A percentile compares a stretch with the other conserved stretches of the same genome.
These are phyloP conservation scores for Epicampocera succincta DNA, from an alignment of 2,888 invertebrate genomes.

Conservation along the genomic window DNA sequence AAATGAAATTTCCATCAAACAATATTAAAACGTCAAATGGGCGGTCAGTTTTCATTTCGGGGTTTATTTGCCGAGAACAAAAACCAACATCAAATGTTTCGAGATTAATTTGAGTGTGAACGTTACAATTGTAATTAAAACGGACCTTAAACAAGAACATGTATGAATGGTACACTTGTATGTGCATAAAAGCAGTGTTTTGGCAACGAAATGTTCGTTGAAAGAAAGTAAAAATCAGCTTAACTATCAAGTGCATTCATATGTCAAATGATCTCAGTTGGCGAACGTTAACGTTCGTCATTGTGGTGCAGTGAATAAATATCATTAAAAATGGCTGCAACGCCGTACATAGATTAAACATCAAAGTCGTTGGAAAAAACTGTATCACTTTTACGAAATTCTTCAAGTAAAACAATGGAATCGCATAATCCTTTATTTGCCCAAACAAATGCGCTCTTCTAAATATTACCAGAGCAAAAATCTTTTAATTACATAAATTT, in stretches of 20 bases:
- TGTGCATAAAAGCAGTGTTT: no score
- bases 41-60: conserved; percentile 55
- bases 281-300: no score
- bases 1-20: conserved; percentile 61
- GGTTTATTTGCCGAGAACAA: conserved; percentile 54
- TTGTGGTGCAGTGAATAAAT: not conserved
- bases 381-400: conserved; percentile 18
- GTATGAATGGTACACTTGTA: no score
- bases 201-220: no score
- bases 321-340: no score
- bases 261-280: no score
- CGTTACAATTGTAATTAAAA: conserved; percentile 65
- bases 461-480: conserved; percentile 47
- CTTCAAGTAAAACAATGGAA: not conserved
- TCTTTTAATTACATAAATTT: conserved; percentile 74
- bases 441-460: conserved; percentile 31
- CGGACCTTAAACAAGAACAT: not conserved
- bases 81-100: conserved; percentile 49
- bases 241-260: no score
- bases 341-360: not conserved
- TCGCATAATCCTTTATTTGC: conserved; percentile 5
- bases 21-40: conserved; percentile 67
- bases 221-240: no score
- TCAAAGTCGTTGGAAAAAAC: not conserved
- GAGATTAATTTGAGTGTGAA: conserved; percentile 59